Conservation (phyloP, 2,797 vertebrate species). For the Cichlasoma orientale region DNA sequence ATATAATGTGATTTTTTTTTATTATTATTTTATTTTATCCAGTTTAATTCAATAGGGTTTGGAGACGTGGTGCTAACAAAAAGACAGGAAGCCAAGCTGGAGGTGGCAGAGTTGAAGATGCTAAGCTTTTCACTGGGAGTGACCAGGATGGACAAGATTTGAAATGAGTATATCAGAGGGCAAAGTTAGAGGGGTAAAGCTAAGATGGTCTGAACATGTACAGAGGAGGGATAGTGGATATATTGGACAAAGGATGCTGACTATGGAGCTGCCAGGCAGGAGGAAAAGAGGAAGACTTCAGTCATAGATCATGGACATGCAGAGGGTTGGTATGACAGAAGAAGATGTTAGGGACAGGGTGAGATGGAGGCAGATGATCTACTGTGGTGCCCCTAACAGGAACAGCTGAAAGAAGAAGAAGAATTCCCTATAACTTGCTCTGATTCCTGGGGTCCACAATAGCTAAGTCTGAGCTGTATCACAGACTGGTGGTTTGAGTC, state of each 20-base stretch:
- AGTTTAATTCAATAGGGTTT: no score
- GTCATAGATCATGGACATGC: background rate
- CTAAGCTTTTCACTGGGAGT: no score
- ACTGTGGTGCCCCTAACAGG: background rate
- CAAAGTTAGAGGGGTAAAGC: no score
- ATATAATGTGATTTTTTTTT: background rate
- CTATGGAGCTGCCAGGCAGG: no score
- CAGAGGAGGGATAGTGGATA: background rate
- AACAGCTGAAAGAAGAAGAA: background rate
- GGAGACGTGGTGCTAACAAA: no score
- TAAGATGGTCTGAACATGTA: background rate
- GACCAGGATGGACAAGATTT: no score
- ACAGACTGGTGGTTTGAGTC: background rate
- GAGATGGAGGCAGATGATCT: background rate
- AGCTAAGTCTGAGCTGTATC: background rate
- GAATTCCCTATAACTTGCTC: background rate
- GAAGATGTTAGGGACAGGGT: background rate
- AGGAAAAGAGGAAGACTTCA: background rate
- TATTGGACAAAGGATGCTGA: background rate
- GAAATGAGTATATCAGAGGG: no score
- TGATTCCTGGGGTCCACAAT: no score
- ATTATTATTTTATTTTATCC: background rate
- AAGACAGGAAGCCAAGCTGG: no score
- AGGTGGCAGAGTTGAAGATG: no score
- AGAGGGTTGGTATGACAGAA: background rate